phyloP scores from a whole-genome alignment of 1,140 invertebrate genomes.

The Cydia pomonella region DNA sequence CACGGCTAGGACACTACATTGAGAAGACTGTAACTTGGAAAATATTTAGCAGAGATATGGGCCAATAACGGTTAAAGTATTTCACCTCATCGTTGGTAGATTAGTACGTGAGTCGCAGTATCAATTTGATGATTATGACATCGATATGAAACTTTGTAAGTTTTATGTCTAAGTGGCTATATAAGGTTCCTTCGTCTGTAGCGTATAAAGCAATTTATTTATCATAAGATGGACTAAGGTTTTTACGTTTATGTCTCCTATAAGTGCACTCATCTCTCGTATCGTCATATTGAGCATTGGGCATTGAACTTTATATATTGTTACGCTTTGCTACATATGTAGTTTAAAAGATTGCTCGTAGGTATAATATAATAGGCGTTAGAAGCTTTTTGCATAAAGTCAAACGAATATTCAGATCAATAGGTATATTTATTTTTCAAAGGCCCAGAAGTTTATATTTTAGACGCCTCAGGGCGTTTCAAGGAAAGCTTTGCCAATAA shows the following conservation, averaged over 20 bases:
- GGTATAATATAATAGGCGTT: background rate
- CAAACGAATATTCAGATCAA: no score
- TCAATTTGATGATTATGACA: constrained; percentile 11
- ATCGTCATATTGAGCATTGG: background rate
- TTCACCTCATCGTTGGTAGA: background rate
- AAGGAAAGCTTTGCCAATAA: background rate
- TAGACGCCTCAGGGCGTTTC: no score
- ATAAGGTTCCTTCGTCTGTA: background rate
- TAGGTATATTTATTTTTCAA: no score
- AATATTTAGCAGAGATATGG: background rate
- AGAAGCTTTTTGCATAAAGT: background rate
- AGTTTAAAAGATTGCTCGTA: background rate
- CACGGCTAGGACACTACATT: background rate
- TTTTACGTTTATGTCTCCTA: background rate
- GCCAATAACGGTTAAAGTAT: background rate
- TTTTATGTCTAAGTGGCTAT: background rate
- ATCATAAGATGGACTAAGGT: background rate
- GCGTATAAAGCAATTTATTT: constrained; percentile 8
- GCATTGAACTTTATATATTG: background rate
- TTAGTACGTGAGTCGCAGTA: constrained; percentile 5
- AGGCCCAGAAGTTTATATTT: no score
- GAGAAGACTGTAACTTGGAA: constrained; percentile 8
- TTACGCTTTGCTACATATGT: no score
- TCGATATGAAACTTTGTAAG: constrained; percentile 6
- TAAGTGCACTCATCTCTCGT: background rate